Conservation (phyloP, 2,888 invertebrate genomes). For the Megalurothrips usitatus region DNA sequence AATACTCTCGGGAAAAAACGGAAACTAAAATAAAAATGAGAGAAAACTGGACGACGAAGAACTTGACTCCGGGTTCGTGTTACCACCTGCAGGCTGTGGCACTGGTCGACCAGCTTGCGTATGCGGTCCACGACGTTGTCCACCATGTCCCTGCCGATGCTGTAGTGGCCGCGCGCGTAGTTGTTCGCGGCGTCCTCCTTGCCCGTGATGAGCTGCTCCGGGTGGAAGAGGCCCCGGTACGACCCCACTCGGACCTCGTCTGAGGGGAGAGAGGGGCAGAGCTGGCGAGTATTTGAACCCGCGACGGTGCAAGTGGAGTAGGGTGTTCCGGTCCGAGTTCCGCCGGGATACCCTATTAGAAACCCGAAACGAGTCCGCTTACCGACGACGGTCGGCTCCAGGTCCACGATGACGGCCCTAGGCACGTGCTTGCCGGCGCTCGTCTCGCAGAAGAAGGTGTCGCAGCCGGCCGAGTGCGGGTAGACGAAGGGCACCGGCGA, state of each 20-base stretch:
- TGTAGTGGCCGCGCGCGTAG: slow-evolving; percentile 83
- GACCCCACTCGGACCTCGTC: slow-evolving; percentile 66
- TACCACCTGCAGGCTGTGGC: slow-evolving; percentile 57
- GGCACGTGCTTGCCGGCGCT: slow-evolving; percentile 83
- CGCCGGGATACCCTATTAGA: too few relatives aligned
- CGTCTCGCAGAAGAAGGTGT: slow-evolving; percentile 77
- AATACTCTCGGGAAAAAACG: too few relatives aligned
- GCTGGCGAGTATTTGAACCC: neutral
- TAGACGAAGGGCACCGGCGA: neutral
- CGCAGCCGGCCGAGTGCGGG: slow-evolving; percentile 50
- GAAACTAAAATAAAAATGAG: too few relatives aligned
- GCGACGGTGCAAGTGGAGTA: neutral
- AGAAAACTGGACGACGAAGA: too few relatives aligned
- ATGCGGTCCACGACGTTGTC: slow-evolving; percentile 67
- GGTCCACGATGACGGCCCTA: slow-evolving; percentile 78
- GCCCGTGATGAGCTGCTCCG: slow-evolving; percentile 80
- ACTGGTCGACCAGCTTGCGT: slow-evolving; percentile 73
- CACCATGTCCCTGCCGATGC: slow-evolving; percentile 72
- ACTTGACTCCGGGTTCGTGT: too few relatives aligned
- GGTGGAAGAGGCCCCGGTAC: slow-evolving; percentile 73
- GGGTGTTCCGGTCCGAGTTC: neutral
- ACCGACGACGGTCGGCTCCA: slow-evolving; percentile 86
- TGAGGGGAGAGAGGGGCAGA: slow-evolving; percentile 40
- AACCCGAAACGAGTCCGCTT: too few relatives aligned
- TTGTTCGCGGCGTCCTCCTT: slow-evolving; percentile 90